Percentiles rank a stretch among this genome's conserved stretches.
phyloP scores from a whole-genome alignment of 2,113 vertebrate species.

The Cyrtonyx montezumae region DNA sequence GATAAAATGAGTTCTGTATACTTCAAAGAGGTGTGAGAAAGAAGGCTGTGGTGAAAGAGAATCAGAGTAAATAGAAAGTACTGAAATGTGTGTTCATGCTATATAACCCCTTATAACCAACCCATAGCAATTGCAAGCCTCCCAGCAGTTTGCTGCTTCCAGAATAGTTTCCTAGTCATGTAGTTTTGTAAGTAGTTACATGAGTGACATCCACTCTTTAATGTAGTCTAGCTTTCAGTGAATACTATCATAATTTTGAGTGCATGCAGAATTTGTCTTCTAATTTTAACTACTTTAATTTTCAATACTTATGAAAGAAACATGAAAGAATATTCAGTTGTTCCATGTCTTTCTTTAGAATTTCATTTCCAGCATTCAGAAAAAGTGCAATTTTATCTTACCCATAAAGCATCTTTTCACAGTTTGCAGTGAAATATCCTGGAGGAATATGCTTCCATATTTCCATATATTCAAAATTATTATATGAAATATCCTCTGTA shows the following conservation, averaged over 20 bases:
- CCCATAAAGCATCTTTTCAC: background rate
- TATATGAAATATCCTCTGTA: background rate
- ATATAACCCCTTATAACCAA: background rate
- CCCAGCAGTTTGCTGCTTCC: background rate
- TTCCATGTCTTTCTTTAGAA: background rate
- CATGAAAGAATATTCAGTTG: background rate
- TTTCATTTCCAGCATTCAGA: background rate
- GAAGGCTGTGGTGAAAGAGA: background rate
- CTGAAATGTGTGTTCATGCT: background rate
- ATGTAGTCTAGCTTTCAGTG: background rate
- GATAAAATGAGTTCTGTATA: background rate
- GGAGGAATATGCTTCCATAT: background rate
- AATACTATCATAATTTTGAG: background rate
- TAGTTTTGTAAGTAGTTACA: background rate
- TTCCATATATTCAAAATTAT: background rate
- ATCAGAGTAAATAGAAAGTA: background rate
- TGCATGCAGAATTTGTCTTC: background rate
- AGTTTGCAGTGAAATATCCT: background rate
- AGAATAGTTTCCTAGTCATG: background rate
- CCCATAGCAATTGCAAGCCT: background rate
- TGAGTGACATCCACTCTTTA: background rate
- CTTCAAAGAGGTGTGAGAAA: background rate
- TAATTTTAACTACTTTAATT: background rate
- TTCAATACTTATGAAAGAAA: background rate
- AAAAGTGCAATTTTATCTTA: background rate